Evolutionary conservation across 1,140 invertebrate genomes (phyloP).

Genomic region (Drosophila pseudoananassae): DNA sequence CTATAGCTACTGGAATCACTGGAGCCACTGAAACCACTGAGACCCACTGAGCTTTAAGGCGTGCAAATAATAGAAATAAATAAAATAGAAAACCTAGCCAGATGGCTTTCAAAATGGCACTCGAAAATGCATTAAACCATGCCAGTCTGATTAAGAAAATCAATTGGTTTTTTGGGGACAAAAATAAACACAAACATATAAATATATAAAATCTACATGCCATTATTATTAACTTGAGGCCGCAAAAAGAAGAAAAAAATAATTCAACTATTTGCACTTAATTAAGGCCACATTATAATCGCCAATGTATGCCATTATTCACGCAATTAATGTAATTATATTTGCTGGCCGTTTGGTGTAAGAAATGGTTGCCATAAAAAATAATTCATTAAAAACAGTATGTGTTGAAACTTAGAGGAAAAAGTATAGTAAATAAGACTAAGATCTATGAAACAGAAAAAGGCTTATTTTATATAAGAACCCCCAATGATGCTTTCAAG

Average conservation of each 20-base stretch:
- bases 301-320: conserved; percentile 24
- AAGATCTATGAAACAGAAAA: too few relatives aligned
- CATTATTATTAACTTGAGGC: conserved; percentile 19
- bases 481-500: too few relatives aligned
- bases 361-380: not conserved
- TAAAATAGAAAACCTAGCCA: conserved; percentile 13
- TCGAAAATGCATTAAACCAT: not conserved
- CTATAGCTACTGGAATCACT: not conserved
- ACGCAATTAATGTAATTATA: conserved; percentile 38
- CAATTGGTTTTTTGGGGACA: not conserved
- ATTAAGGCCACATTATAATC: conserved; percentile 20
- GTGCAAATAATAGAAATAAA: conserved; percentile 26
- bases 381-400: conserved; percentile 3
- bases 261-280: conserved; percentile 11
- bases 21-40: conserved; percentile 20
- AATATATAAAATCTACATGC: not conserved
- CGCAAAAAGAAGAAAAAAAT: conserved; percentile 12
- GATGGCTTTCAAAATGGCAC: conserved; percentile 1
- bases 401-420: not conserved
- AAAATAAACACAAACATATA: not conserved
- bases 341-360: not conserved
- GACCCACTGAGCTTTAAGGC: conserved; percentile 57
- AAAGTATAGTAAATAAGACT: not conserved
- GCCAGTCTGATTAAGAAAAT: not conserved
- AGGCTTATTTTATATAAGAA: too few relatives aligned